Evolutionary conservation across 1,140 invertebrate genomes (phyloP), one percentile per base, ranked within the genome.

Genomic region (Lepidurus apus): DNA sequence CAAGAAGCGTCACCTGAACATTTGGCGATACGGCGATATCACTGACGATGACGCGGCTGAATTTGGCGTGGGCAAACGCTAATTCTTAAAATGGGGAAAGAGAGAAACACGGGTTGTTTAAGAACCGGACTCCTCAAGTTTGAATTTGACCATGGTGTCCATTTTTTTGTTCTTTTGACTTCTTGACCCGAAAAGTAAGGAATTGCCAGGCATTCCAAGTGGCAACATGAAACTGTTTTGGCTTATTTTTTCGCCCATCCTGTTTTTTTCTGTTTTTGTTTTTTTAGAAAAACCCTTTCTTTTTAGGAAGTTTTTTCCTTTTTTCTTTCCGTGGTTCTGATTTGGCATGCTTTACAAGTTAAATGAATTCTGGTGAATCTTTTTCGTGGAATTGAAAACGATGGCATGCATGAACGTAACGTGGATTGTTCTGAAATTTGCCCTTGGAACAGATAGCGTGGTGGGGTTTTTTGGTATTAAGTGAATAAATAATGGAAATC

Each of bases 11-110:
- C 93, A 95, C 85, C 86, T 91, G 78, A 94, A 93, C 84, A 92
- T 98, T 80, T 99, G 97, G 96, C 90, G 93, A 82, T 98, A 99
- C 84, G 97, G 97, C 21, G 96, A 98, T 84, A 94, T 98, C 83
- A 95, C 93, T 78, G 95, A 95, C 81, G 97, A 98, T 83, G 95
- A 98, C 86, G 93, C 94, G n/a, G 91, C 91, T 80, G 94, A 96
- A 86, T 95, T 95, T 86, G 93, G 92, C 47, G 79, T 83, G 75
- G 79, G 79, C 47, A 81, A 81, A 45, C 78, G 80, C 75, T 81
- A 77, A 34, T 34, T 34, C 34, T 34, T 0, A 34, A 78, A 81
- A 42, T 21, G 79, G 76, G 42, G 44, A 79, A 80, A 21, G 11
- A 17, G 21, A 79, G 74, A 65, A 42, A 43, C 34, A n/a, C 3